These are phyloP conservation scores for Scolanthus callimorphus DNA, from an alignment of 92 coral and sea anemone species.

Conservation along the genomic window DNA sequence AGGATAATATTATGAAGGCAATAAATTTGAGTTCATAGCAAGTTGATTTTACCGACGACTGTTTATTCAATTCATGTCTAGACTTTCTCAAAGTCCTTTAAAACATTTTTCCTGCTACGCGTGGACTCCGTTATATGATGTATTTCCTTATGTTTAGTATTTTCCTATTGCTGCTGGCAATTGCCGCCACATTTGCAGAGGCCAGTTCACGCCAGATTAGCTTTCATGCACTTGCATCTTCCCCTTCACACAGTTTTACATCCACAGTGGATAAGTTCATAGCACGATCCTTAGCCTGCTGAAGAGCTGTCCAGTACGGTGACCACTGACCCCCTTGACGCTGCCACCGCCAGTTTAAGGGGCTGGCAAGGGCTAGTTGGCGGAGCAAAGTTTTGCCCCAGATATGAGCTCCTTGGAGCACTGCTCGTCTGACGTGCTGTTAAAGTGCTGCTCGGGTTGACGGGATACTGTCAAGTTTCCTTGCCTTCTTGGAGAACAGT, in stretches of 20 bases:
- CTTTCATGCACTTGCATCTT: constrained; percentile 60
- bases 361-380: constrained; percentile 45
- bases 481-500: no score
- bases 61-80: no score
- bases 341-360: constrained; percentile 62
- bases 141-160: no score
- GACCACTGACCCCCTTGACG: constrained; percentile 41
- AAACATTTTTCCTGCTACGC: no score
- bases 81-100: no score
- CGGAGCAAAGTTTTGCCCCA: constrained; percentile 32
- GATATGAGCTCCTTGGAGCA: constrained; percentile 40
- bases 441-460: constrained; percentile 49
- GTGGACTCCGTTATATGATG: no score
- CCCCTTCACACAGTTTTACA: constrained; percentile 53
- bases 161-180: no score
- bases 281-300: constrained; percentile 47
- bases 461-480: no score
- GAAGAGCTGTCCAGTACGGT: constrained; percentile 54
- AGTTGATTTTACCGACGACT: no score
- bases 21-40: no score
- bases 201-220: constrained; percentile 48
- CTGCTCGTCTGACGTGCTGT: constrained; percentile 47
- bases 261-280: constrained; percentile 53
- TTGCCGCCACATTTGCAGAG: constrained; percentile 60
- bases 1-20: no score